Evolutionary conservation across 2,888 invertebrate species (phyloP), one percentile per base, ranked within the genome.

Genomic region (Carabus problematicus): DNA sequence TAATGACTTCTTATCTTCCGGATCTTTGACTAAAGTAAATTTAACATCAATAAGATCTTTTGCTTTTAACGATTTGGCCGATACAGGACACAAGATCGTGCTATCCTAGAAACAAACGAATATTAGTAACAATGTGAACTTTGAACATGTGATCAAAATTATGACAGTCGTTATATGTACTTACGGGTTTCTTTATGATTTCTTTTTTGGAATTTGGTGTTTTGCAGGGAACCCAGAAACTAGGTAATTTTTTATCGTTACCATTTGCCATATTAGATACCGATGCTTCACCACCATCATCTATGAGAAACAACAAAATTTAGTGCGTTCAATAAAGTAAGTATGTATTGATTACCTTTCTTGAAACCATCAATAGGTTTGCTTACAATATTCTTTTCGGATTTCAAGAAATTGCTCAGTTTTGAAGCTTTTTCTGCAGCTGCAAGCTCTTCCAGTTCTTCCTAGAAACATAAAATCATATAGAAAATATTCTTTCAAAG

Each of bases 141-240:
- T 12, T 84, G 19, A 84, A 82, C 0, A 84, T 83, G 64, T 84
- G 84, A 71, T 79, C 82, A 0, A 84, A 82, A 16, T 80, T 82
- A 0, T 83, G 72, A 62, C 84, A 83, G 2, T 84, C 84, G 70
- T 84, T 84, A 43, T 79, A 75, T 18, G 83, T 11, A 79, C 83
- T 81, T 80, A 89, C 90, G n/a, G 95, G 94, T 80, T 94, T 94
- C 69, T 88, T 82, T 0, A 93, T 76, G 76, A 89, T 90, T 0
- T 88, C 84, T 67, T 83, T 79, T 71, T 86, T 83, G 0, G 95
- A 93, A 78, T 92, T 89, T 0, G 97, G 97, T 8, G 97, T 91
- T 79, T 97, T 90, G 0, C 94, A 92, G 0, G 99, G 98, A 68
- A 98, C 87, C 98, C 98, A 98, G 81, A 97, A 98, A 82, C 96